Percentiles rank a stretch among this genome's conserved stretches.
Evolutionary conservation across 2,113 vertebrate species (phyloP).

Genomic region (Phoenicopterus ruber): DNA sequence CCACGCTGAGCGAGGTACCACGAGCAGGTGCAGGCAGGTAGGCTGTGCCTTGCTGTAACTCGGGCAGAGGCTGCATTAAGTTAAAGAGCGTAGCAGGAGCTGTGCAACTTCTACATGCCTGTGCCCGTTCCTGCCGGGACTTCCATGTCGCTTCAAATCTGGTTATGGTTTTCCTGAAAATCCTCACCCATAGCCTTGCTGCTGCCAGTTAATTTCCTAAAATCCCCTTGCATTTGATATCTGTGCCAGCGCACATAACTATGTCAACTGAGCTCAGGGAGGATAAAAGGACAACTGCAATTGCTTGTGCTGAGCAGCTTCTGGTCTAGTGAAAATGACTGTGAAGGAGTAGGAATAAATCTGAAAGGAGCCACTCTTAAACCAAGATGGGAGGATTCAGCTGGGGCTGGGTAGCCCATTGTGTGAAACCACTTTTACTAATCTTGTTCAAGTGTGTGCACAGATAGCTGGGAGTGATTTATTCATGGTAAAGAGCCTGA

Average conservation of each 20-base stretch:
- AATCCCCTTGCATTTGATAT: neutral
- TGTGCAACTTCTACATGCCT: neutral
- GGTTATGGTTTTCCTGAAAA: neutral
- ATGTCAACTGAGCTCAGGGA: neutral
- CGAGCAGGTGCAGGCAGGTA: neutral
- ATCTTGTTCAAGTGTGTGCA: neutral
- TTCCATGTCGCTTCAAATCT: neutral
- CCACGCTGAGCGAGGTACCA: neutral
- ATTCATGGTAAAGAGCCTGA: neutral
- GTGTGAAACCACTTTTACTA: neutral
- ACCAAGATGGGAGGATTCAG: neutral
- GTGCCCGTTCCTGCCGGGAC: neutral
- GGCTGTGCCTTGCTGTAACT: neutral
- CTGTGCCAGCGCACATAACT: neutral
- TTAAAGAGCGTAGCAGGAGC: fast-evolving
- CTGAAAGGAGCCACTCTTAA: neutral
- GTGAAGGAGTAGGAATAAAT: neutral
- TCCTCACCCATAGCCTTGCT: neutral
- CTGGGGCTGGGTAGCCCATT: neutral
- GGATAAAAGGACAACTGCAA: neutral
- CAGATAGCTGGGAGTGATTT: neutral
- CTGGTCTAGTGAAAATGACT: neutral
- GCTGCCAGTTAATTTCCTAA: neutral
- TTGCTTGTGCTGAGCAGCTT: neutral
- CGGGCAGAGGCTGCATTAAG: fast-evolving